A percentile compares a stretch with the other conserved stretches of the same genome.
Conservation (phyloP, 2,113 vertebrate genomes). For the Paraplagusia blochii region DNA sequence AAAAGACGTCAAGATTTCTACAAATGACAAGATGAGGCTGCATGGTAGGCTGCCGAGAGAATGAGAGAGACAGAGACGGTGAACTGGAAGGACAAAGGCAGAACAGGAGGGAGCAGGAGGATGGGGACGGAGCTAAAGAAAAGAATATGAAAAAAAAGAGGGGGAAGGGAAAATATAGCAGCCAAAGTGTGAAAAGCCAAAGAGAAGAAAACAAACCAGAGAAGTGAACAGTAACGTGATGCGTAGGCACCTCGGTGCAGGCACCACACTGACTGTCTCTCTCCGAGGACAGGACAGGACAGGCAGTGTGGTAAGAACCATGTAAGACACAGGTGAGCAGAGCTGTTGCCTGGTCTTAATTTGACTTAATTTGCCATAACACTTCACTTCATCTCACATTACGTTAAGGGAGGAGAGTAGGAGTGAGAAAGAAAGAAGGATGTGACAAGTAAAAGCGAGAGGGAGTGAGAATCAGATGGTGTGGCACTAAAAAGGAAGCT, state of each 20-base stretch:
- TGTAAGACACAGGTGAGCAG: slow-evolving; percentile 76
- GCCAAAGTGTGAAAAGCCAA: slow-evolving; percentile 56
- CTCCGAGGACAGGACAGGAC: slow-evolving; percentile 56
- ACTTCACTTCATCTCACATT: slow-evolving; percentile 65
- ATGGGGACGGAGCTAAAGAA: slow-evolving; percentile 28
- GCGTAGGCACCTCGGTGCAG: slow-evolving; percentile 59
- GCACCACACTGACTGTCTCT: slow-evolving; percentile 61
- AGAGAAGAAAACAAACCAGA: slow-evolving; percentile 58
- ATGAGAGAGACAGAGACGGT: neutral
- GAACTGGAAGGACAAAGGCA: slow-evolving; percentile 46
- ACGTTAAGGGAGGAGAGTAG: slow-evolving; percentile 43
- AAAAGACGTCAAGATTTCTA: slow-evolving; percentile 55
- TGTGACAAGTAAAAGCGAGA: slow-evolving; percentile 55
- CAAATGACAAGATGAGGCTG: slow-evolving; percentile 49
- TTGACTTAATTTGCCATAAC: slow-evolving; percentile 81
- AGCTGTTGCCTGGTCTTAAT: slow-evolving; percentile 79
- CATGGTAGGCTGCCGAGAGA: slow-evolving; percentile 16
- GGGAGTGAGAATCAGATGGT: slow-evolving; percentile 43
- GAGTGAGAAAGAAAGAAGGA: slow-evolving; percentile 34
- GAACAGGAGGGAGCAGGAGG: neutral
- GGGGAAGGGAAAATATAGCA: slow-evolving; percentile 33
- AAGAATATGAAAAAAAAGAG: slow-evolving; percentile 28
- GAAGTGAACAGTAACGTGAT: slow-evolving; percentile 58
- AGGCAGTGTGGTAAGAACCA: neutral
- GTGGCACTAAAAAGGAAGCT: slow-evolving; percentile 40